Conservation (phyloP, 2,797 vertebrate species). For the Enteromius argenteus region DNA sequence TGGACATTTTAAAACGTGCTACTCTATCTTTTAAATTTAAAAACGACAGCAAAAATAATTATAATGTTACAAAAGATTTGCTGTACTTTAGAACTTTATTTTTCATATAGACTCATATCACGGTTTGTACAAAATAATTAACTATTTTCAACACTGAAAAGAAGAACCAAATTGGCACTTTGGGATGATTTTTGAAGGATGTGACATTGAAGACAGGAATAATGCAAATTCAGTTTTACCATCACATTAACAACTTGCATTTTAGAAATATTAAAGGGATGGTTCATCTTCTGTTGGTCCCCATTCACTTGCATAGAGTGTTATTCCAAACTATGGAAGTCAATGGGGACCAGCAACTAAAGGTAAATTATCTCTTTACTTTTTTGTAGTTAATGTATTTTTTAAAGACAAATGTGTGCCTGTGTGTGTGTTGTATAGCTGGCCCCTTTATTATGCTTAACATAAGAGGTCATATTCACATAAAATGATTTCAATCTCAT, state of each 20-base stretch:
- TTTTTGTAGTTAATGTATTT: not conserved
- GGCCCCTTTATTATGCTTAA: not conserved
- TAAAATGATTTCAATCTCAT: not conserved
- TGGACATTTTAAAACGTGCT: too few relatives aligned
- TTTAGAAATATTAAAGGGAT: not conserved
- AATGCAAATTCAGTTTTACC: not conserved
- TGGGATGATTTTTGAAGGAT: not conserved
- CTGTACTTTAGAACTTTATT: not conserved
- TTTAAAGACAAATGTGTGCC: not conserved
- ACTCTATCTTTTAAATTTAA: too few relatives aligned
- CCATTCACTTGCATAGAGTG: too few relatives aligned
- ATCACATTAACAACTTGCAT: not conserved
- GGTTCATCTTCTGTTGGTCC: too few relatives aligned
- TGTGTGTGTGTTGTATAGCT: not conserved
- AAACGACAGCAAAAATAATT: too few relatives aligned
- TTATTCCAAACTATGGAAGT: too few relatives aligned
- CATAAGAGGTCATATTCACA: not conserved
- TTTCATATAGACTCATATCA: not conserved
- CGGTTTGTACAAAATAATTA: not conserved
- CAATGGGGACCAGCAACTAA: too few relatives aligned
- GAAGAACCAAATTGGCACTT: not conserved
- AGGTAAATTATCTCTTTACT: too few relatives aligned
- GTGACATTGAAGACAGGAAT: not conserved
- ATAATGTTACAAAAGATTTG: not conserved
- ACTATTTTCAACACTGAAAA: not conserved